Evolutionary conservation across 2,113 vertebrate species (phyloP).

Genomic region (Mesembrinibis cayennensis): DNA sequence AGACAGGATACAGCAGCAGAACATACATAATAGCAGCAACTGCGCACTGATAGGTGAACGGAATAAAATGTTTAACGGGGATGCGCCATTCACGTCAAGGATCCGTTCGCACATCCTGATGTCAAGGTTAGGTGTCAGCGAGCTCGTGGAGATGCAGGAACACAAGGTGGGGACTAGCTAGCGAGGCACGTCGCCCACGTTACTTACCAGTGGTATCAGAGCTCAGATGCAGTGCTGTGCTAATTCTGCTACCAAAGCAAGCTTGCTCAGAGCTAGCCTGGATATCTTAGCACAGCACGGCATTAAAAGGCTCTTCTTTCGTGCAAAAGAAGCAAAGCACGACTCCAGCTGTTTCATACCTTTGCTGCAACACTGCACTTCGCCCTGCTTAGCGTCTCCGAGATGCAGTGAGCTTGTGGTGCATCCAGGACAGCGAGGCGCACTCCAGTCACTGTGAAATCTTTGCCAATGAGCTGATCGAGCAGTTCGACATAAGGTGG

Average conservation of each 20-base stretch:
- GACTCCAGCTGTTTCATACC: constrained; percentile 6
- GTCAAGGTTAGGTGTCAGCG: not conserved
- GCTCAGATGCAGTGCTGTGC: not conserved
- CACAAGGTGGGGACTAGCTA: not conserved
- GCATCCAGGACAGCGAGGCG: constrained; percentile 56
- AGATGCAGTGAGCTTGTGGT: constrained; percentile 37
- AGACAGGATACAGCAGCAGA: not conserved
- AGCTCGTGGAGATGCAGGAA: not conserved
- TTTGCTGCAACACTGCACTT: constrained; percentile 2
- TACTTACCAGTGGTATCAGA: not conserved
- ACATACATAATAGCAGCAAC: not conserved
- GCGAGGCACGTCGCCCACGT: not conserved
- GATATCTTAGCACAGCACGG: not conserved
- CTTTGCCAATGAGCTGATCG: constrained; percentile 50
- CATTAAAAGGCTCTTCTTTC: not conserved
- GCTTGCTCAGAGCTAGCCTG: not conserved
- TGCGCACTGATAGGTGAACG: not conserved
- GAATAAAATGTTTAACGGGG: not conserved
- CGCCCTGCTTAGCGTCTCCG: constrained; percentile 8
- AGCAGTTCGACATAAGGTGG: constrained; percentile 60
- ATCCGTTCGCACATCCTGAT: rapidly evolving
- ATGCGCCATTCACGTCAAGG: not conserved
- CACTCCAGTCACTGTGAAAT: constrained; percentile 71
- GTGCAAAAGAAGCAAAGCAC: not conserved
- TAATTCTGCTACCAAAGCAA: not conserved